Percentiles rank a stretch among this genome's conserved stretches.
These are phyloP conservation scores for Lepetodrilus schrolli DNA, from an alignment of 2,888 invertebrate genomes.

Conservation along the genomic window DNA sequence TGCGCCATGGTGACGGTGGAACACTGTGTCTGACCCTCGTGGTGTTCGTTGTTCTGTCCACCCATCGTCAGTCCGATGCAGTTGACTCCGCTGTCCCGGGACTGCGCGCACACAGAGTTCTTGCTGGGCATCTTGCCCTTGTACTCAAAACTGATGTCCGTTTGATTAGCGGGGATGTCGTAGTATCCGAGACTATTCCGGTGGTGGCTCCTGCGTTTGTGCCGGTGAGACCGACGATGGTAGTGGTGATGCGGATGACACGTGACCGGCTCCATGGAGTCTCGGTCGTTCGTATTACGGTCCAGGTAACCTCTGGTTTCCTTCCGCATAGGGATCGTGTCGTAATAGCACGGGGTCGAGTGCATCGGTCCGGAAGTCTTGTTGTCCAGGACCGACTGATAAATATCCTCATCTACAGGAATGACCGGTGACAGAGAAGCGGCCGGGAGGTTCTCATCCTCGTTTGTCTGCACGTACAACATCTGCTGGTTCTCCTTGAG, in stretches of 20 bases:
- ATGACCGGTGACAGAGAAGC: conserved; percentile 18
- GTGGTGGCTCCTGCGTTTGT: conserved; percentile 38
- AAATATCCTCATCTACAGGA: conserved; percentile 20
- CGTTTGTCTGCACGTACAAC: background rate
- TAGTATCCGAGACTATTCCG: conserved; percentile 46
- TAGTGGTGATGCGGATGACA: conserved; percentile 20
- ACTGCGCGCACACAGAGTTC: conserved; percentile 57
- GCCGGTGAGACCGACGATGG: conserved; percentile 35
- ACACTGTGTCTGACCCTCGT: conserved; percentile 7
- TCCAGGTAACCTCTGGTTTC: background rate
- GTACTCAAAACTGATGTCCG: conserved; percentile 66
- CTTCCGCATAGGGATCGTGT: background rate
- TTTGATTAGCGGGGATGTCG: conserved; percentile 34
- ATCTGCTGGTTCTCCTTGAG: background rate
- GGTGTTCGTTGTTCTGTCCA: conserved; percentile 31
- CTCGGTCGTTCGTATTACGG: background rate
- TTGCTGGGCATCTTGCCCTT: conserved; percentile 65
- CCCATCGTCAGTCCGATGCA: conserved; percentile 61
- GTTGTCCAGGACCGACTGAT: conserved; percentile 6
- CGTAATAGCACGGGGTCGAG: conserved; percentile 27
- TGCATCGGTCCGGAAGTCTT: conserved; percentile 2
- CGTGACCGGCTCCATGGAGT: background rate
- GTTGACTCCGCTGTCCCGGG: conserved; percentile 72
- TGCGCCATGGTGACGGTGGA: background rate
- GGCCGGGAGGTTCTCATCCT: background rate